Conservation (phyloP, 2,113 vertebrate species). For the Chaetura pelagica region DNA sequence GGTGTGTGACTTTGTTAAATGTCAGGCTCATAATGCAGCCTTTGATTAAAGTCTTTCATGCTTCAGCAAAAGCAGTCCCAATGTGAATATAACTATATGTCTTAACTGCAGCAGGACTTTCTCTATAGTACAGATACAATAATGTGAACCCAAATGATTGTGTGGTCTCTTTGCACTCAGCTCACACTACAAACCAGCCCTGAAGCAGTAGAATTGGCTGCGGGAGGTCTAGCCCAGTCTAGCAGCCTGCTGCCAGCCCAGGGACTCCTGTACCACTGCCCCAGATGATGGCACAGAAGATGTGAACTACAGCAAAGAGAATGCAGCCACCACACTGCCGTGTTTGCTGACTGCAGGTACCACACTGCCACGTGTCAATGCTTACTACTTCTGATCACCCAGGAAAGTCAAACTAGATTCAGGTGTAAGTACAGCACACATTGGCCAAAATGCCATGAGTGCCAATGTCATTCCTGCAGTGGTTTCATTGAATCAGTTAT, state of each 20-base stretch:
- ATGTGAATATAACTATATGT: neutral
- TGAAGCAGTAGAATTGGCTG: neutral
- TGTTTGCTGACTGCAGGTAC: neutral
- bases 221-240: neutral
- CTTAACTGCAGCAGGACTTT: neutral
- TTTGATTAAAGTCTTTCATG: neutral
- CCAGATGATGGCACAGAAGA: neutral
- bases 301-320: neutral
- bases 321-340: fast-evolving
- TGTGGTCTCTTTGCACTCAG: neutral
- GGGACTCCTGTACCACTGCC: fast-evolving
- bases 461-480: neutral
- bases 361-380: fast-evolving
- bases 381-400: neutral
- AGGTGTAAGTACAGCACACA: fast-evolving
- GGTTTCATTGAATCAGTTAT: neutral
- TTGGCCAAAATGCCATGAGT: neutral
- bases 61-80: neutral
- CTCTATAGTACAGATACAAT: neutral
- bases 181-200: fast-evolving
- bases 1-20: neutral
- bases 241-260: fast-evolving
- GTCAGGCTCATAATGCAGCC: neutral
- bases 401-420: neutral
- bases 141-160: neutral